These are phyloP conservation scores for Hyles vespertilio DNA, from an alignment of 1,140 invertebrate genomes.

Conservation along the genomic window DNA sequence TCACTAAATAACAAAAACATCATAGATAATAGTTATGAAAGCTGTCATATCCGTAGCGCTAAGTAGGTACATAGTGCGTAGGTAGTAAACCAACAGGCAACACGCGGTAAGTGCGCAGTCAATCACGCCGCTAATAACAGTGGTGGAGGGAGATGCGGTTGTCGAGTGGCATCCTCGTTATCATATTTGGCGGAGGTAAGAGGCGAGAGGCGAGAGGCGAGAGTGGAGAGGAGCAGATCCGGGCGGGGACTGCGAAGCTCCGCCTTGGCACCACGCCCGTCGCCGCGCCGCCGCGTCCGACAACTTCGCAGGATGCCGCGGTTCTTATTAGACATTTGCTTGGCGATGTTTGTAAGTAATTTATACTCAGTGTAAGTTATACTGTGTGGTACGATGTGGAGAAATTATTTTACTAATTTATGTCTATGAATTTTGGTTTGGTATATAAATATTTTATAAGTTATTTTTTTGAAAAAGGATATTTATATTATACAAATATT, in stretches of 20 bases:
- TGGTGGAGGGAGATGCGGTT: slow-evolving; percentile 55
- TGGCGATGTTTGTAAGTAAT: no score
- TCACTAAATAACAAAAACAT: no score
- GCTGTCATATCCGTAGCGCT: not conserved
- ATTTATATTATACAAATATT: no score
- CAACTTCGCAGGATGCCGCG: not conserved
- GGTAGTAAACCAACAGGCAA: slow-evolving; percentile 58
- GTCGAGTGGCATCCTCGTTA: slow-evolving; percentile 61
- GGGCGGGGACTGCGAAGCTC: slow-evolving; percentile 12
- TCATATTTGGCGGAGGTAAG: slow-evolving; percentile 48
- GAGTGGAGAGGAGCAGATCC: slow-evolving; percentile 17
- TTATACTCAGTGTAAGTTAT: no score
- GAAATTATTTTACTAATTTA: no score
- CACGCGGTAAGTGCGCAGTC: slow-evolving; percentile 63
- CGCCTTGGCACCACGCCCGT: slow-evolving; percentile 12
- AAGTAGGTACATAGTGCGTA: slow-evolving; percentile 5
- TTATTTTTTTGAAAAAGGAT: no score
- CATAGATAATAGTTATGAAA: no score
- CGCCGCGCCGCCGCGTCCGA: slow-evolving; percentile 6
- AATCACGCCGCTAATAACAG: slow-evolving; percentile 65
- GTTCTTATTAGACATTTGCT: not conserved
- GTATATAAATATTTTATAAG: no score
- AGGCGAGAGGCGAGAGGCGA: slow-evolving; percentile 22
- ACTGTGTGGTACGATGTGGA: no score
- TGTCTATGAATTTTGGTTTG: no score